Conservation (phyloP, 2,888 invertebrate genomes). For the Drosophila longiperda region DNA sequence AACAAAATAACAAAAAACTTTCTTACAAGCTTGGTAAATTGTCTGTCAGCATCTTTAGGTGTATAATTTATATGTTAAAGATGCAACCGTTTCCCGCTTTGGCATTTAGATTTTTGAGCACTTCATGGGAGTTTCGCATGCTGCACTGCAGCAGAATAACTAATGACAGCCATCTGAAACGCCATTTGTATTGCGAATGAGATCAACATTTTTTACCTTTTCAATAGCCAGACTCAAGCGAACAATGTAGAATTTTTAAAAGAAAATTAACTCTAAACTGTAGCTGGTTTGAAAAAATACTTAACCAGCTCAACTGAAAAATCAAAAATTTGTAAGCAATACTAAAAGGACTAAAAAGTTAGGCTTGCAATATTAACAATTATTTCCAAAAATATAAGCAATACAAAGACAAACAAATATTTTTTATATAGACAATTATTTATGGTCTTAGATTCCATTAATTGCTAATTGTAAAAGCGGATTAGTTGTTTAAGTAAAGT, state of each 20-base stretch:
- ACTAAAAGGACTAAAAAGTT: neutral
- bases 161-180: slow-evolving; percentile 8
- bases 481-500: neutral
- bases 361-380: neutral
- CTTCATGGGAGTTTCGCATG: slow-evolving; percentile 17
- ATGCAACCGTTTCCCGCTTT: slow-evolving; percentile 26
- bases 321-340: neutral
- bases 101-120: slow-evolving; percentile 10
- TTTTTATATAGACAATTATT: neutral
- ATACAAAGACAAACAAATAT: neutral
- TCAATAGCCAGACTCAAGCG: neutral
- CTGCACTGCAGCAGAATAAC: slow-evolving; percentile 28
- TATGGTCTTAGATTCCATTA: neutral
- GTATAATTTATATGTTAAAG: slow-evolving; percentile 54
- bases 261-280: neutral
- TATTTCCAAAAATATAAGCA: neutral
- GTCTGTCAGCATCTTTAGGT: slow-evolving; percentile 73
- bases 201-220: neutral
- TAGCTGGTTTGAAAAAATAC: neutral
- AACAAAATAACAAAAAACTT: slow-evolving; percentile 58
- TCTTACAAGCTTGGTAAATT: slow-evolving; percentile 63
- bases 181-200: neutral
- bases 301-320: neutral
- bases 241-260: neutral
- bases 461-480: neutral